Conservation (phyloP, 2,888 invertebrate genomes). For the Unio delphinus region DNA sequence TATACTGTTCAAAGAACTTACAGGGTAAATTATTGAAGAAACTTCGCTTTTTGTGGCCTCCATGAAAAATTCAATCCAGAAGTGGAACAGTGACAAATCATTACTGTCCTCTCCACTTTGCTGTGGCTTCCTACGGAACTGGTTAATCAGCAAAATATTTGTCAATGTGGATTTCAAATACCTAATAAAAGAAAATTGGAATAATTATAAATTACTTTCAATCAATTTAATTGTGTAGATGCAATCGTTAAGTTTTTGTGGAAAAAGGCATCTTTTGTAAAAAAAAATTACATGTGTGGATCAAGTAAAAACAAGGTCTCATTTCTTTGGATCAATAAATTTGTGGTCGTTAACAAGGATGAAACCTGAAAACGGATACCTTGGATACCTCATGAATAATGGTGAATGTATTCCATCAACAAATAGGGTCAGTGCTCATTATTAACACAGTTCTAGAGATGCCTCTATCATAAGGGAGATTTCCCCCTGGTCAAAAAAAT, state of each 20-base stretch:
- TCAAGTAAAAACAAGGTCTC: too few species aligned
- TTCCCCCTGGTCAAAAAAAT: too few species aligned
- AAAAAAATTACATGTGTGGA: too few species aligned
- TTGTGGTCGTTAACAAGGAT: too few species aligned
- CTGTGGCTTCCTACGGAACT: slow-evolving; percentile 78
- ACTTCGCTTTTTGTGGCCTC: slow-evolving; percentile 89
- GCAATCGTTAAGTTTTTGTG: too few species aligned
- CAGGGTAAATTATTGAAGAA: slow-evolving; percentile 90
- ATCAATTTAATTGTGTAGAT: too few species aligned
- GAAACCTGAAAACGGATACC: too few species aligned
- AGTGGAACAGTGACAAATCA: slow-evolving; percentile 84
- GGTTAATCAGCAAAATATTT: slow-evolving; percentile 91
- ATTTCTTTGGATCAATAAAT: too few species aligned
- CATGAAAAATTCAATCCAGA: slow-evolving; percentile 99
- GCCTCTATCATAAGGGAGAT: too few species aligned
- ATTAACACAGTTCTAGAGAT: neutral
- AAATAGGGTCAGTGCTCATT: neutral
- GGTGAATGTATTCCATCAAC: neutral
- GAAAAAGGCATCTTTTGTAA: too few species aligned
- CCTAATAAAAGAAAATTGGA: slow-evolving; percentile 69
- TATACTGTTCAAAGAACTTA: slow-evolving; percentile 72
- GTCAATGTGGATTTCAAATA: slow-evolving; percentile 82
- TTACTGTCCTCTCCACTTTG: neutral
- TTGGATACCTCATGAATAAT: neutral
- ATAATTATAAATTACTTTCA: neutral